These are phyloP conservation scores for Hypselothyrea guttata DNA, from an alignment of 2,888 invertebrate species.

Conservation along the genomic window DNA sequence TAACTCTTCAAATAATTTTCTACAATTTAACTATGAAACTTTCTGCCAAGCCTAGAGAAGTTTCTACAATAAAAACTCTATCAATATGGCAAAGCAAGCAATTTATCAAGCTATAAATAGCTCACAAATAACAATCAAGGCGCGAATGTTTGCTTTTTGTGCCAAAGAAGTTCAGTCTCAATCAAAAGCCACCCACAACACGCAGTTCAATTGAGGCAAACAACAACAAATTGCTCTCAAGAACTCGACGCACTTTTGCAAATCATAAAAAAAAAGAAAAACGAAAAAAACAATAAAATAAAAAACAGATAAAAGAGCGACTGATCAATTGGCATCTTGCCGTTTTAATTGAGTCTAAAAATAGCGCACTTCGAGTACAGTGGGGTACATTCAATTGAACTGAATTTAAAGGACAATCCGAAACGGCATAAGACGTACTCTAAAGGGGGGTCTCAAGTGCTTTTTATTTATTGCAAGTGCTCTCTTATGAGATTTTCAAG, in stretches of 20 bases:
- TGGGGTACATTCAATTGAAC: constrained; percentile 74
- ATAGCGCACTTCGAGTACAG: constrained; percentile 44
- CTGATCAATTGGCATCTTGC: constrained; percentile 59
- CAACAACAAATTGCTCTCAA: constrained; percentile 10
- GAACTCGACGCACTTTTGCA: constrained; percentile 11
- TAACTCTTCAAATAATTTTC: too few relatives aligned
- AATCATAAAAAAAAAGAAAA: constrained; percentile 16
- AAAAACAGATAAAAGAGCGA: constrained; percentile 8
- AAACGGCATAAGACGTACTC: constrained; percentile 3
- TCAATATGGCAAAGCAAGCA: neutral
- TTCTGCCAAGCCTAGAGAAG: too few relatives aligned
- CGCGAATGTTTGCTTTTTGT: constrained; percentile 3
- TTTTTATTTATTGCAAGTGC: constrained; percentile 14
- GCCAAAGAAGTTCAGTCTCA: constrained; percentile 31
- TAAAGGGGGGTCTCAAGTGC: constrained; percentile 24
- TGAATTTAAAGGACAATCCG: constrained; percentile 57
- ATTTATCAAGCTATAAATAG: neutral
- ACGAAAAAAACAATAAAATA: neutral
- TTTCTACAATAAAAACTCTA: too few relatives aligned
- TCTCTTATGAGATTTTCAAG: constrained; percentile 12
- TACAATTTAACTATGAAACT: too few relatives aligned
- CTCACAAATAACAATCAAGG: constrained; percentile 22
- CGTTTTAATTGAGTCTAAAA: constrained; percentile 74
- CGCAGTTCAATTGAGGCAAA: constrained; percentile 41
- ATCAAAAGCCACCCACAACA: constrained; percentile 45